A percentile compares a stretch with the other conserved stretches of the same genome.
Conservation (phyloP, 1,140 invertebrate species). For the Cepaea nemoralis region DNA sequence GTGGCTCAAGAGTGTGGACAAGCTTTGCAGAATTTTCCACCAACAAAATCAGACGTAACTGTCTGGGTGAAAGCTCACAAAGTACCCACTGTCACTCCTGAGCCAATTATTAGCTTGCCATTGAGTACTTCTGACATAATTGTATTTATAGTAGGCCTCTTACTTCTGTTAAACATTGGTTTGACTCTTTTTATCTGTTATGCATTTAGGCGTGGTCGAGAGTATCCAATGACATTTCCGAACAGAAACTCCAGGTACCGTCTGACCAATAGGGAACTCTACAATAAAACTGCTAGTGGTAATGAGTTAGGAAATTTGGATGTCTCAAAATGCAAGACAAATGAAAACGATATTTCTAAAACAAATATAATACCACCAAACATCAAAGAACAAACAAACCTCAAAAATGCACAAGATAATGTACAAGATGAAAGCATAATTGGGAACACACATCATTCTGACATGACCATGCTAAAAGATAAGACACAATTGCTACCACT, state of each 20-base stretch:
- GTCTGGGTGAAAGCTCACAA: background rate
- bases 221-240: background rate
- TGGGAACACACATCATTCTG: background rate
- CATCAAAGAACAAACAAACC: background rate
- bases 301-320: background rate
- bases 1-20: slow-evolving; percentile 8
- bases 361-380: background rate
- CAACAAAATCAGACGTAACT: background rate
- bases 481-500: background rate
- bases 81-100: background rate
- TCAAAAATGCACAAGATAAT: background rate
- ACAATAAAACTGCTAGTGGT: background rate
- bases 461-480: background rate
- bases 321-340: background rate
- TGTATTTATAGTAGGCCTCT: slow-evolving; percentile 21
- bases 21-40: background rate
- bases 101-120: background rate
- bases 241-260: slow-evolving; percentile 7
- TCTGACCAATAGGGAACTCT: background rate
- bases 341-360: background rate
- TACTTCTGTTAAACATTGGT: slow-evolving; percentile 19
- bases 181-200: slow-evolving; percentile 21
- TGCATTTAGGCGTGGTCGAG: background rate
- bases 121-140: slow-evolving; percentile 13
- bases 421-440: background rate